phyloP scores from a whole-genome alignment of 1,140 invertebrate genomes.

The Papilio polytes region DNA sequence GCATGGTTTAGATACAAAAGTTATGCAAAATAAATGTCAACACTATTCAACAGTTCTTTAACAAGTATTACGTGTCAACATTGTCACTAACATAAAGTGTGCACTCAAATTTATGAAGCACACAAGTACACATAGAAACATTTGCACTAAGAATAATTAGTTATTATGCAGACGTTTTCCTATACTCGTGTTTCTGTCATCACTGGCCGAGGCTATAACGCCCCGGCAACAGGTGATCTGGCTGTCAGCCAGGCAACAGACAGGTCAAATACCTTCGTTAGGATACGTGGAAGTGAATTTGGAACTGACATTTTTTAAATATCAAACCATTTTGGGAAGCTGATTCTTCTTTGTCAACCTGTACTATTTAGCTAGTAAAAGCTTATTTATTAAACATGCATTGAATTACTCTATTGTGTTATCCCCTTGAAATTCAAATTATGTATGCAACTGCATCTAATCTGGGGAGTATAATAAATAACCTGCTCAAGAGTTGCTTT shows the following conservation, averaged over 20 bases:
- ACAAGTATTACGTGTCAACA: background rate
- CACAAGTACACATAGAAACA: background rate
- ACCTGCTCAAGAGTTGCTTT: background rate
- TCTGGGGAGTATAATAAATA: background rate
- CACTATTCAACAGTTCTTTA: background rate
- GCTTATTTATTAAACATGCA: background rate
- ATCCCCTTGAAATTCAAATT: background rate
- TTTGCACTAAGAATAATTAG: conserved; percentile 20
- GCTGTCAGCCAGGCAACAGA: conserved; percentile 44
- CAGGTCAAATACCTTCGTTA: conserved; percentile 35
- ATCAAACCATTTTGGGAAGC: background rate
- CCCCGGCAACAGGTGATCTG: conserved; percentile 57
- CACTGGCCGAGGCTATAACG: conserved; percentile 17
- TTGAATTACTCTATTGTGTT: background rate
- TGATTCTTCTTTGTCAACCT: background rate
- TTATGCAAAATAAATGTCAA: no score
- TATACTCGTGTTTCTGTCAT: conserved; percentile 39
- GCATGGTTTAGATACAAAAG: no score
- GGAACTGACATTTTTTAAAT: conserved; percentile 18
- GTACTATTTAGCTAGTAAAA: background rate
- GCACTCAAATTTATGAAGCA: background rate
- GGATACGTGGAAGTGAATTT: conserved; percentile 31
- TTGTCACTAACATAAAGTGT: background rate
- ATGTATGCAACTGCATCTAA: conserved; percentile 4
- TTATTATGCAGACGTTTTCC: conserved; percentile 32